Evolutionary conservation across 1,140 invertebrate genomes (phyloP).

Genomic region (Plutomurus gul): DNA sequence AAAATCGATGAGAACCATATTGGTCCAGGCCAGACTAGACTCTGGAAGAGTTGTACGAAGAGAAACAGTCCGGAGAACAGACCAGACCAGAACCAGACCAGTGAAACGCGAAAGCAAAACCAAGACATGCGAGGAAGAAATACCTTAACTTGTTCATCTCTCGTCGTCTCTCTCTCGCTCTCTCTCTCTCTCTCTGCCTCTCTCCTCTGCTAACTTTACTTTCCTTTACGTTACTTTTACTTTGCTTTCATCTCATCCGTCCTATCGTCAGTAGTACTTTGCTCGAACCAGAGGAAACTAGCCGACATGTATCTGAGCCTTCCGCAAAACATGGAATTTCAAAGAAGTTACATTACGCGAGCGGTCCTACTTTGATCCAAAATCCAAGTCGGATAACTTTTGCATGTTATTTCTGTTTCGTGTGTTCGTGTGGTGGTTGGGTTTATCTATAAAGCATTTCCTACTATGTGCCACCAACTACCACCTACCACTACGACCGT

Average conservation of each 20-base stretch:
- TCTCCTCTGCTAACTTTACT: background rate
- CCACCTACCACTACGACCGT: background rate
- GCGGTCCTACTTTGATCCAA: constrained; percentile 11
- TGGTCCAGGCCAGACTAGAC: constrained; percentile 21
- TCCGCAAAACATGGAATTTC: constrained; percentile 26
- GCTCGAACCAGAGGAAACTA: background rate
- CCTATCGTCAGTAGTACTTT: background rate
- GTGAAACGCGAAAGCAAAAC: constrained; percentile 2
- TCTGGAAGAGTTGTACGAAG: constrained; percentile 10
- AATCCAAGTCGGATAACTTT: constrained; percentile 20
- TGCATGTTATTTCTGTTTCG: background rate
- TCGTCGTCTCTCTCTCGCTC: background rate
- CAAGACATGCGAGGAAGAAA: constrained; percentile 25
- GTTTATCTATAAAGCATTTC: constrained; percentile 6
- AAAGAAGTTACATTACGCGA: constrained; percentile 26
- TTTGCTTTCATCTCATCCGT: constrained; percentile 4
- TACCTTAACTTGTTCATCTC: constrained; percentile 14
- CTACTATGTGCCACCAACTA: background rate
- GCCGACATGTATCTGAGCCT: constrained; percentile 16
- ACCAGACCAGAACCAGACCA: background rate
- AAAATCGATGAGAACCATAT: constrained; percentile 32
- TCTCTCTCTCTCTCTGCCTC: background rate
- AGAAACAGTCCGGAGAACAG: constrained; percentile 23
- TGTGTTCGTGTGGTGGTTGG: constrained; percentile 21
- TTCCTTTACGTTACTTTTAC: background rate